Conservation (phyloP, 2,113 vertebrate genomes). For the Nerophis lumbriciformis region DNA sequence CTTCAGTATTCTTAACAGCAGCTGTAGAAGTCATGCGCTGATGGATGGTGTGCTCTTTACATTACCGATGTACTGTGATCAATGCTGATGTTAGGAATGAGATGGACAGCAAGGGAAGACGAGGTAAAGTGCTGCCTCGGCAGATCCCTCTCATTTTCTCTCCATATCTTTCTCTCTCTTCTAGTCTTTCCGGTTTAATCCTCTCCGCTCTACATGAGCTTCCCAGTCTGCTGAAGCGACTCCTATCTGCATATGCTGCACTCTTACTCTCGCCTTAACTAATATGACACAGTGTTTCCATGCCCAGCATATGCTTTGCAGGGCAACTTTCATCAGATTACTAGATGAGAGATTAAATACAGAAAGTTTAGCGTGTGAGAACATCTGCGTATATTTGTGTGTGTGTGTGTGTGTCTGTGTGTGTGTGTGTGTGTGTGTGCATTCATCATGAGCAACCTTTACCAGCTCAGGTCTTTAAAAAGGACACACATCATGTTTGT, state of each 20-base stretch:
- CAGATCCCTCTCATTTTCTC: conserved; percentile 46
- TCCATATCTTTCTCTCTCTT: conserved; percentile 11
- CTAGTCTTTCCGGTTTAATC: conserved; percentile 57
- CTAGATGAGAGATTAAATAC: conserved; percentile 58
- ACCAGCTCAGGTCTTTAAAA: conserved; percentile 28
- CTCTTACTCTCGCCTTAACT: conserved; percentile 54
- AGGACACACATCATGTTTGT: conserved; percentile 46
- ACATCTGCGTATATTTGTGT: conserved; percentile 7
- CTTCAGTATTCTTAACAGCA: conserved; percentile 54
- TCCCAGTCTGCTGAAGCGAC: conserved; percentile 53
- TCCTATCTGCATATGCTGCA: conserved; percentile 59
- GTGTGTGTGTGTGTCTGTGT: conserved; percentile 5
- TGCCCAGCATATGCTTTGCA: conserved; percentile 48
- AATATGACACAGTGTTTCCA: conserved; percentile 50
- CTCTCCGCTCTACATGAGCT: conserved; percentile 45
- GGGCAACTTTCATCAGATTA: conserved; percentile 65
- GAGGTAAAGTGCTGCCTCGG: conserved; percentile 52
- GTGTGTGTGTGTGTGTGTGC: conserved; percentile 9
- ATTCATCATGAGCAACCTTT: conserved; percentile 14
- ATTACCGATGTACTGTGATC: conserved; percentile 67
- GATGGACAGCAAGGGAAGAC: conserved; percentile 10
- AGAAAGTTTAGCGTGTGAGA: conserved; percentile 20
- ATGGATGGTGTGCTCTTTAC: conserved; percentile 65
- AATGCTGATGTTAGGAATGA: conserved; percentile 60
- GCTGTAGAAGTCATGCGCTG: conserved; percentile 38